phyloP scores from a whole-genome alignment of 2,797 vertebrate genomes.

The Sarcophilus harrisii region DNA sequence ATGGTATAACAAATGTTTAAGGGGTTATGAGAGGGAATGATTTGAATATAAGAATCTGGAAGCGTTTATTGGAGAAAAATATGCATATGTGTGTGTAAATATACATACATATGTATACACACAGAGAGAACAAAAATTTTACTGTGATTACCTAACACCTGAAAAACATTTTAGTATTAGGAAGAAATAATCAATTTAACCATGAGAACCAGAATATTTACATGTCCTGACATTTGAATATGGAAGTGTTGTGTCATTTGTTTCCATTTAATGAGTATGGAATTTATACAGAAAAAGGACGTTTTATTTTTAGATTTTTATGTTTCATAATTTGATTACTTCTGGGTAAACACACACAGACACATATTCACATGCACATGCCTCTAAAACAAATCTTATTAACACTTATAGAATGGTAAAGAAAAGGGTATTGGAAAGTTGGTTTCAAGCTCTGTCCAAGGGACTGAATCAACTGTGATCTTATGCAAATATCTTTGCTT shows the following conservation, averaged over 20 bases:
- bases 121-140: neutral
- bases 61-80: neutral
- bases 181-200: neutral
- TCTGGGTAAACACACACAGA: neutral
- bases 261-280: neutral
- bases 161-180: neutral
- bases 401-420: neutral
- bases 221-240: slow-evolving; percentile 21
- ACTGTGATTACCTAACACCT: accelerated
- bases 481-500: neutral
- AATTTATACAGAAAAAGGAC: neutral
- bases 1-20: neutral
- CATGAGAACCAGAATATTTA: neutral
- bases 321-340: slow-evolving; percentile 1
- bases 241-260: slow-evolving; percentile 4
- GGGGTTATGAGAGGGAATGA: neutral
- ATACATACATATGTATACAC: too few species aligned
- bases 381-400: neutral
- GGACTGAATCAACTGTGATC: neutral
- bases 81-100: too few species aligned
- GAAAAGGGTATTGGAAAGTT: neutral
- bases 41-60: neutral
- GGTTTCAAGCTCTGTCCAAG: neutral
- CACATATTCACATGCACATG: neutral
- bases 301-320: slow-evolving; percentile 10